Evolutionary conservation across 2,113 vertebrate genomes (phyloP), one percentile per base, ranked within the genome.

Genomic region (Blennius ocellaris): DNA sequence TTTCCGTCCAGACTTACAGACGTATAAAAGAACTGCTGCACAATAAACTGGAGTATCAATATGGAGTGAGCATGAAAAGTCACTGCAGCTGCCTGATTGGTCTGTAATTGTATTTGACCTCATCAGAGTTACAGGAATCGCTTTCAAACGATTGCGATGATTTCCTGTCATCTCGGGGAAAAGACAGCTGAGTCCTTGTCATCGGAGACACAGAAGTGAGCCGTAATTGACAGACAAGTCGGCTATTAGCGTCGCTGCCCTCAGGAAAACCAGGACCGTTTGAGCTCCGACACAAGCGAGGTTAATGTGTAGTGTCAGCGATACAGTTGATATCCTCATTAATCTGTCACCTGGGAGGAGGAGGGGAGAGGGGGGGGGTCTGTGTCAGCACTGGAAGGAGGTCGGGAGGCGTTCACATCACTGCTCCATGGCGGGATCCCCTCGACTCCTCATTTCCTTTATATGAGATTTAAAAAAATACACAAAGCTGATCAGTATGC

Each of bases 281-380:
- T 0, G 1, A 38, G 75, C 64, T 50, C 56, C 10, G 61, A 67
- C 56, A 74, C 1, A 58, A 76, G 38, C 30, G 66, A 85, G 82
- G 85, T 89, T 89, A 76, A 83, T 73, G 55, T 73, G 56, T 62
- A 38, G 72, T 72, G 85, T 78, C 80, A 73, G 76, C 57, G 6
- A 53, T 68, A 53, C 55, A 49, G 69, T 73, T 84, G 58, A 62
- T 0, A 0, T 44, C 59, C 56, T 84, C 68, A 78, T 89, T 87
- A 87, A 85, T 83, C 67, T 74, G 86, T 83, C 84, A 69, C 58
- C 70, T 53, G 68, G 68, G 73, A 78, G 80, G n/a, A n/a, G n/a
- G n/a, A n/a, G n/a, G n/a, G n/a, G n/a, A n/a, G n/a, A n/a, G 50
- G 17, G 51, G 60, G 44, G 61, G 38, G 73, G 72, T 54, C 50